Conservation (phyloP, 2,888 invertebrate species). For the Acanthosepion esculentum region DNA sequence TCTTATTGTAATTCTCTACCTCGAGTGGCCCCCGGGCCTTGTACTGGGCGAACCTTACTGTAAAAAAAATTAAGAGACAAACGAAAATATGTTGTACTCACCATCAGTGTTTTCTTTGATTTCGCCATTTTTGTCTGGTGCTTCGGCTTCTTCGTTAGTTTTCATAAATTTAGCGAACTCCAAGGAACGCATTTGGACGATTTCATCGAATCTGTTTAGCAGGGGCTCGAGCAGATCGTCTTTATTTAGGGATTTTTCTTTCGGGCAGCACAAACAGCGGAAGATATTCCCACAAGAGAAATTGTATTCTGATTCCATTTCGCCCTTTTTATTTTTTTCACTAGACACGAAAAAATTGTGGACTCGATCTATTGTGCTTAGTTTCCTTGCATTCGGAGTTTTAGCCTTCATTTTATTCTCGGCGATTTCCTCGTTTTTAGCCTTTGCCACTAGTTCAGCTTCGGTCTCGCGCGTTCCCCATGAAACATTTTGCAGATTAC, state of each 20-base stretch:
- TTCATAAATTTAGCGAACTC: background rate
- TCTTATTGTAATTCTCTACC: too few relatives aligned
- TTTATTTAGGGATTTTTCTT: background rate
- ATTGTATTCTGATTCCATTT: slow-evolving; percentile 58
- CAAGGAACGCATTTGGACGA: background rate
- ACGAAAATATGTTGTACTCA: background rate
- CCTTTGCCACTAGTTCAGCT: background rate
- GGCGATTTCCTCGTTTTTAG: background rate
- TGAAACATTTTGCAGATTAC: slow-evolving; percentile 92
- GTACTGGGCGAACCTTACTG: too few relatives aligned
- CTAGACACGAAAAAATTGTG: background rate
- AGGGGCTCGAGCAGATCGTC: background rate
- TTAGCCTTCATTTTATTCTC: background rate
- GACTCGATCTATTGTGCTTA: background rate
- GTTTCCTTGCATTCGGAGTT: background rate
- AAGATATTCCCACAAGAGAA: slow-evolving; percentile 66
- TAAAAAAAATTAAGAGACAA: too few relatives aligned
- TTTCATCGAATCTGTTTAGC: background rate
- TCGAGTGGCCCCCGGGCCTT: too few relatives aligned
- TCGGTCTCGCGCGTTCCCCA: slow-evolving; percentile 92
- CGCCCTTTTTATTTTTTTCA: slow-evolving; percentile 48
- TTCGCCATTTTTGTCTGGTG: background rate
- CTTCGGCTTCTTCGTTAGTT: background rate
- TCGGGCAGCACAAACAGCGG: slow-evolving; percentile 64
- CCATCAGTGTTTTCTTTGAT: background rate